phyloP scores from a whole-genome alignment of 2,113 vertebrate species.

The Calidris pugnax region DNA sequence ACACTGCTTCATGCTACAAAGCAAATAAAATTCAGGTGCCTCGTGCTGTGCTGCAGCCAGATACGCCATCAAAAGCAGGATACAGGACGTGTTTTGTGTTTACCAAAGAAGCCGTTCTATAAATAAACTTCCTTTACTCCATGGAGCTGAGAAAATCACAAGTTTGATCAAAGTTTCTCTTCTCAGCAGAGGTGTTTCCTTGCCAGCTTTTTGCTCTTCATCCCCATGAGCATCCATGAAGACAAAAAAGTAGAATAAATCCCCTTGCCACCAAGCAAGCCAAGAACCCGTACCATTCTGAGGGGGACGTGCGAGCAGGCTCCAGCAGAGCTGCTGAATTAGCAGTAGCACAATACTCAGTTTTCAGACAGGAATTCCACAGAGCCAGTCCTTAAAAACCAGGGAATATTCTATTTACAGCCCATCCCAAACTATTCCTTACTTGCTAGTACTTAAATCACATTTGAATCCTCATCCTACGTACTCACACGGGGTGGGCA shows the following conservation, averaged over 20 bases:
- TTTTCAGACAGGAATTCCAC: not conserved
- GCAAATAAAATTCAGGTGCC: fast-evolving
- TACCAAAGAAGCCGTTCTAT: not conserved
- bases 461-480: not conserved
- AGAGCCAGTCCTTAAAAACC: not conserved
- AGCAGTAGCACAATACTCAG: not conserved
- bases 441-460: not conserved
- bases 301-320: not conserved
- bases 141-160: not conserved
- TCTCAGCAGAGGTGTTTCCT: not conserved
- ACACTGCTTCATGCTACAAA: not conserved
- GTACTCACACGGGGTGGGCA: not conserved
- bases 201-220: slow-evolving; percentile 11
- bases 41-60: not conserved
- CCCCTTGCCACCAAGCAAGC: not conserved
- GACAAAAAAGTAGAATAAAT: not conserved
- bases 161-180: slow-evolving; percentile 25
- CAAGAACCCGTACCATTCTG: fast-evolving
- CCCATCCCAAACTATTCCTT: not conserved
- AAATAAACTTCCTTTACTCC: not conserved
- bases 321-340: not conserved
- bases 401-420: not conserved
- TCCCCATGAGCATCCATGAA: not conserved
- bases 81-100: not conserved
- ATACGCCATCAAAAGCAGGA: not conserved